Base-by-base conservation (phyloP, 1,140 invertebrate species). In the Anagrus nilaparvatae region DNA sequence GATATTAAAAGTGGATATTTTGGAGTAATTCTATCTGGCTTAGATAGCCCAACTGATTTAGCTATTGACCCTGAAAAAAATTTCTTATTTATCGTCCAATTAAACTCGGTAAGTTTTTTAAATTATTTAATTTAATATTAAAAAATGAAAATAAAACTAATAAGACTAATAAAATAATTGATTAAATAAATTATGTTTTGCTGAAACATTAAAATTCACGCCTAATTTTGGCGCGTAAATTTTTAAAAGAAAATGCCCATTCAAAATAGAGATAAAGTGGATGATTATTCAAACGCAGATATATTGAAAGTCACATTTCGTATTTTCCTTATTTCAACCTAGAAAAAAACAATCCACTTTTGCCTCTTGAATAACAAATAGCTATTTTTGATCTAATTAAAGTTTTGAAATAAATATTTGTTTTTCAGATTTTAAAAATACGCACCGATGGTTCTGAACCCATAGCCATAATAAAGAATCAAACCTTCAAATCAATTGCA, bases 81-180 rank as follows among this genome's bases (percentile, higher is more conserved):
- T 4, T 27, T 43, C 17, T 21, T 43, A 9, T 43, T 43, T 17
- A 43, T 43, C 13, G 33, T 37, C 8, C 41, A 43, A 30, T 36
- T 8, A 3, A 10, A 43, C 18, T 43, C 41, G 41, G 41, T 37
- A 37, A 34, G n/a, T n/a, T n/a, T n/a, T n/a, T 18, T 23, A 12
- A 19, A 41, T 25, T 25, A 25, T 25, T 25, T 12, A 25, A 25
- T 12, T 25, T 5, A 5, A 12, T 12, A 7, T 7, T 25, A 7
- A 12, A 25, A 5, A 25, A 7, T 25, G 24, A 25, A 25, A 7
- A 25, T 16, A 4, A 14, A 1, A 35, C 1, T 14, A 17, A 1
- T 24, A 19, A 4, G 19, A 10, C 8, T 34, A 4, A 20, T 20
- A 8, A 5, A 12, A 12, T 35, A 3, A 21, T 13, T 35, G 12